Conservation (phyloP, 2,888 invertebrate species). For the Aphodius granarius region DNA sequence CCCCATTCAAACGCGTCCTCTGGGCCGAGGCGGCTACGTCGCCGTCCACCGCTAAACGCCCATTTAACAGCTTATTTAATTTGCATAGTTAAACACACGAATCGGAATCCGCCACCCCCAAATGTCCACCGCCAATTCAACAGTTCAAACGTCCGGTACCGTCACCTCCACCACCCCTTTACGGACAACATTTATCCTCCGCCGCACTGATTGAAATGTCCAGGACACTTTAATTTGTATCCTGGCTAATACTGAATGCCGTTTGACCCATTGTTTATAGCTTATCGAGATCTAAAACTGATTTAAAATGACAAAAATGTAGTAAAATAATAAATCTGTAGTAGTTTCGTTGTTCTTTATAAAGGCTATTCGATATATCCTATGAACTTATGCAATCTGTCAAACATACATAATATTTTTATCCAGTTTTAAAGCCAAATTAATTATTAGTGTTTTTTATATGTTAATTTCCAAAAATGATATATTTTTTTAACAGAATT, state of each 20-base stretch:
- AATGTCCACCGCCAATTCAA: slow-evolving; percentile 7
- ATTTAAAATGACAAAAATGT: no score
- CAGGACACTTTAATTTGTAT: background rate
- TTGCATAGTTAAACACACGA: slow-evolving; percentile 24
- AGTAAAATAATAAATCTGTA: no score
- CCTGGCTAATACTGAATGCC: background rate
- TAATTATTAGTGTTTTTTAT: no score
- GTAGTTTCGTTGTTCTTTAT: no score
- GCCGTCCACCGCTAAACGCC: slow-evolving; percentile 15
- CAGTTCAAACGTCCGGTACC: background rate
- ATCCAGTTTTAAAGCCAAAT: no score
- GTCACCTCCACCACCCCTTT: background rate
- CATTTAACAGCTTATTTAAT: slow-evolving; percentile 27
- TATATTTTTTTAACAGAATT: no score
- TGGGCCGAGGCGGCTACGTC: background rate
- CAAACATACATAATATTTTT: no score
- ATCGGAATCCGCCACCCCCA: background rate
- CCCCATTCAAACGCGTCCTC: slow-evolving; percentile 19
- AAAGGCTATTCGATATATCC: no score
- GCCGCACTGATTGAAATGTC: slow-evolving; percentile 8
- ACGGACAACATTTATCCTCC: background rate
- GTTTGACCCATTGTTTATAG: background rate
- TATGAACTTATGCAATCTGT: no score
- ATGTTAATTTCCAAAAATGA: no score
- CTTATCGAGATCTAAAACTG: background rate